A percentile compares a stretch with the other conserved stretches of the same genome.
Evolutionary conservation across 1,140 invertebrate species (phyloP).

Genomic region (Papilio glaucus): DNA sequence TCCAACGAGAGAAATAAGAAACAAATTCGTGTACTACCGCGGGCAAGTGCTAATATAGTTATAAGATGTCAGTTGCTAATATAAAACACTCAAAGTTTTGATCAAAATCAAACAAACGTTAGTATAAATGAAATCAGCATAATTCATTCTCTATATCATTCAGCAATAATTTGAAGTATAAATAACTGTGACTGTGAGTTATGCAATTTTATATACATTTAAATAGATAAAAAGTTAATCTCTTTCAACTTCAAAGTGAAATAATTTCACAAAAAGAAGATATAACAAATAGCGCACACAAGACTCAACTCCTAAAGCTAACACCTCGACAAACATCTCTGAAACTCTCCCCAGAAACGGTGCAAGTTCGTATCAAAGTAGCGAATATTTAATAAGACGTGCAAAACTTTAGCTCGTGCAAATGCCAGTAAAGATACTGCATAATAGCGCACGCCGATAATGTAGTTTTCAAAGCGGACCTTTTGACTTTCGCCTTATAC

Average conservation of each 20-base stretch:
- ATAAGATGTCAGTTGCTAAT: too few relatives aligned
- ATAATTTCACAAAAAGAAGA: constrained; percentile 11
- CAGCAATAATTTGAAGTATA: too few relatives aligned
- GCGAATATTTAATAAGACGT: constrained; percentile 25
- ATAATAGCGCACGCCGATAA: constrained; percentile 20
- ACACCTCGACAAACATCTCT: constrained; percentile 26
- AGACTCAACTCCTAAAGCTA: constrained; percentile 22
- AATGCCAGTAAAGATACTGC: constrained; percentile 17
- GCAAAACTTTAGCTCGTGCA: constrained; percentile 5
- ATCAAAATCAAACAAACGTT: too few relatives aligned
- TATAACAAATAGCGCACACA: background rate
- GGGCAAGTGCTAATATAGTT: too few relatives aligned
- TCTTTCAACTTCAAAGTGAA: background rate
- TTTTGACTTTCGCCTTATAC: background rate
- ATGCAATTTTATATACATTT: background rate
- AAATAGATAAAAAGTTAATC: constrained; percentile 5
- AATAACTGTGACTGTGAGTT: background rate
- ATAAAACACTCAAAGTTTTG: too few relatives aligned
- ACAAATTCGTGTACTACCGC: too few relatives aligned
- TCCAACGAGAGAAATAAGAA: too few relatives aligned
- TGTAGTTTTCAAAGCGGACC: background rate
- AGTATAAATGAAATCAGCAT: too few relatives aligned
- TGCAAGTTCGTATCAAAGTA: constrained; percentile 8
- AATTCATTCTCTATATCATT: too few relatives aligned
- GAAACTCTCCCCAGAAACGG: constrained; percentile 11